Evolutionary conservation across 2,113 vertebrate species (phyloP).

Genomic region (Oostethus manadensis): DNA sequence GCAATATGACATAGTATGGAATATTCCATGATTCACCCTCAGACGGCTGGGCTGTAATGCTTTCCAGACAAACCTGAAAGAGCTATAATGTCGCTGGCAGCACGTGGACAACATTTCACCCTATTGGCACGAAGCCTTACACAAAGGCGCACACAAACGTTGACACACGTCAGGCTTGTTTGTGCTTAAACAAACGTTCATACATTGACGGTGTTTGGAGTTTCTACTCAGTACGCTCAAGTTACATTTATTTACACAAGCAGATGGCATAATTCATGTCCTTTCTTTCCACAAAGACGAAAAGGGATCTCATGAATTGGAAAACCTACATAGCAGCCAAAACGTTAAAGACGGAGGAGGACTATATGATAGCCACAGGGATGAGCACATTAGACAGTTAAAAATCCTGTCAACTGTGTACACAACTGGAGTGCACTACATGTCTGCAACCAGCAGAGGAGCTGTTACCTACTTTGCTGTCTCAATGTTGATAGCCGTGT

Average conservation of each 20-base stretch:
- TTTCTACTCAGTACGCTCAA: slow-evolving; percentile 26
- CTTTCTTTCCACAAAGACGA: slow-evolving; percentile 12
- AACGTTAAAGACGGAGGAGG: neutral
- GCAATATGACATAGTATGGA: slow-evolving; percentile 33
- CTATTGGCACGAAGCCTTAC: neutral
- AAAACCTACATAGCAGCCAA: neutral
- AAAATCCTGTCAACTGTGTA: no score
- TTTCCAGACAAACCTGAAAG: slow-evolving; percentile 34
- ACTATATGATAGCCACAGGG: neutral
- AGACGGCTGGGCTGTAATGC: slow-evolving; percentile 10
- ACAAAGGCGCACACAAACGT: slow-evolving; percentile 2
- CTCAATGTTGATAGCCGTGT: no score
- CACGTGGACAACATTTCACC: slow-evolving; percentile 24
- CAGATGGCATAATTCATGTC: slow-evolving; percentile 21
- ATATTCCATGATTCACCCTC: slow-evolving; percentile 31
- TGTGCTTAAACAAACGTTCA: slow-evolving; percentile 41
- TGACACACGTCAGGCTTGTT: slow-evolving; percentile 15
- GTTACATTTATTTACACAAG: slow-evolving; percentile 16
- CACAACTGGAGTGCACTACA: no score
- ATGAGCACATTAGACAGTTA: neutral
- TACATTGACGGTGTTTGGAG: slow-evolving; percentile 18
- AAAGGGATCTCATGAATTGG: neutral
- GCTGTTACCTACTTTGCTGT: no score
- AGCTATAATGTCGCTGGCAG: slow-evolving; percentile 8
- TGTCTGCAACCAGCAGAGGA: no score